phyloP scores from a whole-genome alignment of 2,797 vertebrate species.

The Sarcophilus harrisii region DNA sequence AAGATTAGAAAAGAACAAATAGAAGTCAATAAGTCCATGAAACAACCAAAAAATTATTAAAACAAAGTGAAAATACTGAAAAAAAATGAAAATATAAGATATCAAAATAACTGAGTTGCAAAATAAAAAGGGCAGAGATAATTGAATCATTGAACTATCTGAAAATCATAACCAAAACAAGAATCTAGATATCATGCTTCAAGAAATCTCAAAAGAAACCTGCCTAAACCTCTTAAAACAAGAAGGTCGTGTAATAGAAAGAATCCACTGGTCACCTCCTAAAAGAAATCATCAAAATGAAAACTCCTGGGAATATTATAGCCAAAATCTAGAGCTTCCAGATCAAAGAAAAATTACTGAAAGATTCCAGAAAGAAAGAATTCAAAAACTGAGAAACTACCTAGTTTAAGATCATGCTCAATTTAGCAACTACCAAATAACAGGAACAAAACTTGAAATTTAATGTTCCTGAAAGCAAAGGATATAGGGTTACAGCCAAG shows the following conservation, averaged over 20 bases:
- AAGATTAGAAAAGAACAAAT: not conserved
- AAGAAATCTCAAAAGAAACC: not conserved
- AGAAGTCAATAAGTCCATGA: not conserved
- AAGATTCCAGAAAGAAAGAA: not conserved
- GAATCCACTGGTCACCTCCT: not conserved
- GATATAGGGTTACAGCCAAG: not conserved
- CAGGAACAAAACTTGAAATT: not conserved
- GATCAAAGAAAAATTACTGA: not conserved
- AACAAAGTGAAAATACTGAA: not conserved
- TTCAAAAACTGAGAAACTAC: not conserved
- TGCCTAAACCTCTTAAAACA: not conserved
- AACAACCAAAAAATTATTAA: not conserved
- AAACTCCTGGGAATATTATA: not conserved
- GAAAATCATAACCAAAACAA: not conserved
- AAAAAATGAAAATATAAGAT: not conserved
- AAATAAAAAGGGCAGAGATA: not conserved
- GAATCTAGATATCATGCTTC: not conserved
- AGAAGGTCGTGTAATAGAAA: not conserved
- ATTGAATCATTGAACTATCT: not conserved
- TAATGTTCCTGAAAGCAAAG: not conserved
- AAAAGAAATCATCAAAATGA: not conserved
- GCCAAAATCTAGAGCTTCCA: not conserved
- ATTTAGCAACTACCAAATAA: not conserved
- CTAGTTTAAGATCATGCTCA: not conserved
- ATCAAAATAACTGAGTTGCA: not conserved